Evolutionary conservation across 1,140 invertebrate genomes (phyloP), one percentile per base, ranked within the genome.

Genomic region (Andricus grossulariae): DNA sequence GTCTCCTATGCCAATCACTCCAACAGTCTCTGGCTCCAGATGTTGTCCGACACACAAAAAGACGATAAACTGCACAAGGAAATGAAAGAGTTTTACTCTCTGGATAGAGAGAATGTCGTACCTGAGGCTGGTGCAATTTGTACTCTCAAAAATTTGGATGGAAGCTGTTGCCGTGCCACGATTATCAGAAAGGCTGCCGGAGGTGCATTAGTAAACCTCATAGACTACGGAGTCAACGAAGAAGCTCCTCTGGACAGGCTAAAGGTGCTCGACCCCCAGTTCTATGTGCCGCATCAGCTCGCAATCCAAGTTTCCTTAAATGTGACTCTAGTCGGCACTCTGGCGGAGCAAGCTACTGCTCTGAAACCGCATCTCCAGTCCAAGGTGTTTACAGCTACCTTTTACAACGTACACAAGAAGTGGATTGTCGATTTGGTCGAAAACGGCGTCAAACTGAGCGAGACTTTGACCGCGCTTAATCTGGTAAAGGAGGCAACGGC

Each of bases 21-120:
- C 1, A 92, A 92, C 60, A 92, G 92, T 55, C 83, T 96, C 2
- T 96, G 93, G 86, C 86, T 96, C 1, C 95, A 95, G 79, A 91
- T 92, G 60, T 74, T 83, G 0, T 71, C 82, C 1, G 92, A 93
- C 77, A 78, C 85, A 0, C 84, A 92, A 8, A 84, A 80, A 10
- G 86, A 94, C 0, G 83, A 88, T 4, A 75, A 81, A 18, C 80
- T 95, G 5, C 79, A 94, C 1, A 87, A 93, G 50, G 82, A 90
- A 4, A 85, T 96, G 50, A 93, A 88, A 77, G 87, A 92, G 50
- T 92, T 92, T 84, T 96, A 96, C 84, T 88, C 89, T 81, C 87
- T 85, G n/a, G 84, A 87, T 18, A 89, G 92, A 74, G 70, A 82
- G 32, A 11, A 76, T 88, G 0, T 82, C 81, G 16, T 45, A 15